These are phyloP conservation scores for Antheraea pernyi DNA, from an alignment of 1,140 invertebrate genomes.

Conservation along the genomic window DNA sequence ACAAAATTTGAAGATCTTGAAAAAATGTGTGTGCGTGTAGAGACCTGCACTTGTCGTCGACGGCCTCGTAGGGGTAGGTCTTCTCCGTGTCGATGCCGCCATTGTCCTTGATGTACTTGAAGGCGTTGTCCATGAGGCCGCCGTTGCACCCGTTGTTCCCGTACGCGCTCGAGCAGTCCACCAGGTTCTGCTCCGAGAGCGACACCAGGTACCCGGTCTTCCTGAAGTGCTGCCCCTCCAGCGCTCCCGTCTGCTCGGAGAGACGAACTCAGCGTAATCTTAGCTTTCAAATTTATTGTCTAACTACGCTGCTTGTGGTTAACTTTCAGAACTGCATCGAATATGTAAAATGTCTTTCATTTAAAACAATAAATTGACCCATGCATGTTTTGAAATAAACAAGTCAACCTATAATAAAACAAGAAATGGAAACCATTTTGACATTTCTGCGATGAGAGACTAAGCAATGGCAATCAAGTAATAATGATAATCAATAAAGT, in stretches of 20 bases:
- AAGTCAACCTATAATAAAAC: too few species aligned
- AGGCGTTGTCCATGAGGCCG: constrained; percentile 96
- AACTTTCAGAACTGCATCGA: too few species aligned
- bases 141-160: constrained; percentile 98
- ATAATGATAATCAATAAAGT: too few species aligned
- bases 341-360: too few species aligned
- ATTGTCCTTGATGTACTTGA: constrained; percentile 95
- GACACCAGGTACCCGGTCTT: constrained; percentile 91
- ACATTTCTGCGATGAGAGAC: too few species aligned
- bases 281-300: too few species aligned
- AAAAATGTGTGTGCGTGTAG: background rate
- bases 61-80: constrained; percentile 93
- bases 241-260: constrained; percentile 88
- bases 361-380: too few species aligned
- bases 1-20: too few species aligned
- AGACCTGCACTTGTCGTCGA: constrained; percentile 84
- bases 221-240: constrained; percentile 97
- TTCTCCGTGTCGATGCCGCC: constrained; percentile 94
- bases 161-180: constrained; percentile 94
- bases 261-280: background rate
- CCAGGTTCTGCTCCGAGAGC: constrained; percentile 97
- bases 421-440: too few species aligned
- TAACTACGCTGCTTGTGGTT: too few species aligned
- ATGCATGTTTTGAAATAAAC: too few species aligned
- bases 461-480: too few species aligned